A percentile compares a stretch with the other conserved stretches of the same genome.
These are phyloP conservation scores for Anhinga rufa DNA, from an alignment of 2,113 vertebrate species.

Conservation along the genomic window DNA sequence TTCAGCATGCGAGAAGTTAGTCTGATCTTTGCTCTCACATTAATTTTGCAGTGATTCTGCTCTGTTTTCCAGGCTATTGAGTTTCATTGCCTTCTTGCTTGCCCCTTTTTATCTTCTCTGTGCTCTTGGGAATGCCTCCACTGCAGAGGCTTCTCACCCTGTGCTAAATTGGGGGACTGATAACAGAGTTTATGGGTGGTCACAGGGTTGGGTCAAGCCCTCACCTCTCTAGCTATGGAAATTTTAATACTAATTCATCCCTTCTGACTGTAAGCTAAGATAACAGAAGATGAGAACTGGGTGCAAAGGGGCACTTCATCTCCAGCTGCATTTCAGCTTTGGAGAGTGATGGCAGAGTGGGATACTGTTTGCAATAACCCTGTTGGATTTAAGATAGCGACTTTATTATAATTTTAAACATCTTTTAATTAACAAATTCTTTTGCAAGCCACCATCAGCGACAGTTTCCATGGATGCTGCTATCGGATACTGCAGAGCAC, in stretches of 20 bases:
- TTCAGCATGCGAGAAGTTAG: neutral
- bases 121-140: neutral
- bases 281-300: neutral
- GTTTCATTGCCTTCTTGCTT: neutral
- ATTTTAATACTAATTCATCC: neutral
- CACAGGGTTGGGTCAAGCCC: neutral
- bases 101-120: neutral
- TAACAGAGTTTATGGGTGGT: neutral
- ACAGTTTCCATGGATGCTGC: constrained; percentile 35
- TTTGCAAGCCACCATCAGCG: neutral
- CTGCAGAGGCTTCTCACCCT: neutral
- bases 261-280: neutral
- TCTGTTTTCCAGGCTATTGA: neutral
- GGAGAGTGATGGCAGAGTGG: neutral
- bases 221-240: neutral
- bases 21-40: neutral
- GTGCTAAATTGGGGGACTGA: neutral
- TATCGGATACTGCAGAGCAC: neutral
- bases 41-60: neutral
- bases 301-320: neutral
- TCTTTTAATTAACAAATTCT: constrained; percentile 35
- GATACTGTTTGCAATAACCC: neutral
- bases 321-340: neutral
- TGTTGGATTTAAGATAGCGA: neutral
- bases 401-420: constrained; percentile 21